Percentiles rank a stretch among this genome's conserved stretches.
Conservation (phyloP, 2,888 invertebrate genomes). For the Brachyptera risi region DNA sequence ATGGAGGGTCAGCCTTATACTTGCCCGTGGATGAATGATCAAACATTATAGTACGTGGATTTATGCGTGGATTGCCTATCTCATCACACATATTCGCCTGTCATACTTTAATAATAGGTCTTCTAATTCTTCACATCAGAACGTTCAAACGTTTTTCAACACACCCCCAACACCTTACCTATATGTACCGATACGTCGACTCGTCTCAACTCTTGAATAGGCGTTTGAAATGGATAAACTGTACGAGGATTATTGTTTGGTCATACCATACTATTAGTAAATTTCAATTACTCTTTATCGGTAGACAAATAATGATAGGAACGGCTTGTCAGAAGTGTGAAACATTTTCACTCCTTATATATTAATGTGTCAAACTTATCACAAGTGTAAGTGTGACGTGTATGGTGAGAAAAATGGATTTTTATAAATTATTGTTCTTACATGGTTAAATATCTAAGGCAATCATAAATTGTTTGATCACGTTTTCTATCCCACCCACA, state of each 20-base stretch:
- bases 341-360: conserved; percentile 1
- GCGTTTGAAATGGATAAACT: conserved; percentile 21
- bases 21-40: too few species aligned
- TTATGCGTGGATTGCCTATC: too few species aligned
- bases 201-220: background rate
- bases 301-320: conserved; percentile 21
- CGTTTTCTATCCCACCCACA: conserved; percentile 2
- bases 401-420: conserved; percentile 19
- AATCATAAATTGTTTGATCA: conserved; percentile 10
- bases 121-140: background rate
- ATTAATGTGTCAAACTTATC: conserved; percentile 18
- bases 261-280: conserved; percentile 5
- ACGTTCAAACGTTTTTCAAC: background rate
- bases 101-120: background rate
- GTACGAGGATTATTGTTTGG: background rate
- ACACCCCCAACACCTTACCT: conserved; percentile 8
- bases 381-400: background rate
- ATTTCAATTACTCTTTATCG: conserved; percentile 21
- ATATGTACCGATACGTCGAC: too few species aligned
- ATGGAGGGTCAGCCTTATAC: too few species aligned
- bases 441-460: conserved; percentile 15
- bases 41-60: too few species aligned
- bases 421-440: conserved; percentile 18
- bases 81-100: background rate
- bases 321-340: conserved; percentile 7